Evolutionary conservation across 1,140 invertebrate genomes (phyloP).

Genomic region (Argopecten irradians): DNA sequence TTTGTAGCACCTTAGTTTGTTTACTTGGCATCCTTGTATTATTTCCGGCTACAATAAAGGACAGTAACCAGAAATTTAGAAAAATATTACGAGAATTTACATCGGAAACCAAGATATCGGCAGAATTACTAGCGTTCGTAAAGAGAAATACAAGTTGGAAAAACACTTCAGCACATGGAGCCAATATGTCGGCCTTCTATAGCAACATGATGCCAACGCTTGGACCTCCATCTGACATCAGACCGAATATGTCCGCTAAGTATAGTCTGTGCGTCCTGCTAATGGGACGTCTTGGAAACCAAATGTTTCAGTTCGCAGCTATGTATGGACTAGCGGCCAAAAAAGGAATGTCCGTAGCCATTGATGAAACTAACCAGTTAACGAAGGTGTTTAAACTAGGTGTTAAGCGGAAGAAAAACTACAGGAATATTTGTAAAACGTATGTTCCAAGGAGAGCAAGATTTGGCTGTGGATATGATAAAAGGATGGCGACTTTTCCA

Average conservation of each 20-base stretch:
- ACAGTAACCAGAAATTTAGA: background rate
- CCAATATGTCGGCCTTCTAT: background rate
- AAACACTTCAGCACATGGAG: too few species aligned
- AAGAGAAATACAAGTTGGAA: background rate
- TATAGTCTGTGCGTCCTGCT: conserved; percentile 26
- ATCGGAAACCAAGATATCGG: background rate
- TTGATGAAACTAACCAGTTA: background rate
- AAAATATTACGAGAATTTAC: background rate
- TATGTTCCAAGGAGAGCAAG: background rate
- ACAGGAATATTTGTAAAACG: background rate
- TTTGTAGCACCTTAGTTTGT: background rate
- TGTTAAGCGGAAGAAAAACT: background rate
- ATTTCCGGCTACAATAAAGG: background rate
- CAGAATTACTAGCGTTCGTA: too few species aligned
- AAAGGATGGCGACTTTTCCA: conserved; percentile 27
- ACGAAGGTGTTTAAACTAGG: conserved; percentile 31
- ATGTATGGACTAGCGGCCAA: conserved; percentile 44
- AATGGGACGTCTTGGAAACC: conserved; percentile 53
- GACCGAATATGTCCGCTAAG: background rate
- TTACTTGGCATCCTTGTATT: background rate
- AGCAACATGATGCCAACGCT: background rate
- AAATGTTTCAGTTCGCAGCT: conserved; percentile 56
- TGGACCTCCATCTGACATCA: background rate
- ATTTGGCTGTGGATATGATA: conserved; percentile 42
- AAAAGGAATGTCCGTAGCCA: conserved; percentile 34